Evolutionary conservation across 2,888 invertebrate species (phyloP).

Genomic region (Metopia argyrocephala): DNA sequence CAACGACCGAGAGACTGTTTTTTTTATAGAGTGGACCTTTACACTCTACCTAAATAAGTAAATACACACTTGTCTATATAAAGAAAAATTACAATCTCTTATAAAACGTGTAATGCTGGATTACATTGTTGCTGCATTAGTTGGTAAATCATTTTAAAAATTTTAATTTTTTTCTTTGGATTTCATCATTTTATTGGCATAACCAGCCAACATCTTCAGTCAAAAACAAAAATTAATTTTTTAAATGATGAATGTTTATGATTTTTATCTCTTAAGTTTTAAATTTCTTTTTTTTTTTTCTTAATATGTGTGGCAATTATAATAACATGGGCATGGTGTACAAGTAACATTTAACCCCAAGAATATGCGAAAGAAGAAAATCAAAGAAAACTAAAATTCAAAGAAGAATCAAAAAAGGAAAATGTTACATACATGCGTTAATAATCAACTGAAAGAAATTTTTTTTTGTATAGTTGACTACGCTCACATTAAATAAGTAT

Average conservation of each 20-base stretch:
- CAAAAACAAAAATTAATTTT: not conserved
- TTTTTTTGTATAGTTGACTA: too few species aligned
- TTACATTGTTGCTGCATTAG: not conserved
- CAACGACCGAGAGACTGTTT: not conserved
- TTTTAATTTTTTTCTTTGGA: not conserved
- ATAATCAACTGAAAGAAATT: slow-evolving; percentile 26
- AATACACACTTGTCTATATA: not conserved
- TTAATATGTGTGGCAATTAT: slow-evolving; percentile 4
- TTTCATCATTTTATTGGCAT: not conserved
- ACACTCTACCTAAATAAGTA: not conserved
- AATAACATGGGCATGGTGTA: slow-evolving; percentile 29
- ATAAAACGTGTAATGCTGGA: not conserved
- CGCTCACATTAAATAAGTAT: too few species aligned
- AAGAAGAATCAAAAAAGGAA: slow-evolving; percentile 44
- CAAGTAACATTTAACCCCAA: slow-evolving; percentile 54
- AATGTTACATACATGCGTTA: slow-evolving; percentile 26
- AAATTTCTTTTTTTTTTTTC: not conserved
- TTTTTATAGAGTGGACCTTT: not conserved
- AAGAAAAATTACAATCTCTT: not conserved
- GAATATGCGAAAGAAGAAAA: not conserved
- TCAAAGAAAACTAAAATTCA: too few species aligned
- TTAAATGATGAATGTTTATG: not conserved
- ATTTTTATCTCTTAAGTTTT: not conserved
- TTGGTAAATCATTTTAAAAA: not conserved
- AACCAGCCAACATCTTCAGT: too few species aligned